Percentiles rank a stretch among this genome's conserved stretches.
These are phyloP conservation scores for Cordilura impudica DNA, from an alignment of 2,888 invertebrate species.

Conservation along the genomic window DNA sequence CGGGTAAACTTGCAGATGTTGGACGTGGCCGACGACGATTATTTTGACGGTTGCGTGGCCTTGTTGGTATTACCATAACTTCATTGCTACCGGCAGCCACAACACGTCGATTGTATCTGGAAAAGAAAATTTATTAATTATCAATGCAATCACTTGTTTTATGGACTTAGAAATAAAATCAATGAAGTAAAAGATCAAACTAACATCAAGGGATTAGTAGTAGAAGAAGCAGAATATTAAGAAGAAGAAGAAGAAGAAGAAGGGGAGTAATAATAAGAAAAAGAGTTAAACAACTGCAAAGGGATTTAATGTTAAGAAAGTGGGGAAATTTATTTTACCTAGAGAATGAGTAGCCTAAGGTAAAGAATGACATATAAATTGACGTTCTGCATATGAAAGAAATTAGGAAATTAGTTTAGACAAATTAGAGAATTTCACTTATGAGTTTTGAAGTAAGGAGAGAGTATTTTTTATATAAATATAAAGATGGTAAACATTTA, in stretches of 20 bases:
- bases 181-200: not conserved
- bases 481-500: no score
- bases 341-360: not conserved
- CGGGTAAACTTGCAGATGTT: slow-evolving; percentile 58
- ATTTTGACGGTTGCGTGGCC: slow-evolving; percentile 54
- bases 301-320: not conserved
- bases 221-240: not conserved
- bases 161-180: no score
- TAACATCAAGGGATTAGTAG: no score
- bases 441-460: not conserved
- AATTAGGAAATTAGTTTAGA: no score
- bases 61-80: slow-evolving; percentile 70
- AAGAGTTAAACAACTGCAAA: no score
- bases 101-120: slow-evolving; percentile 71
- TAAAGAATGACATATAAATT: not conserved
- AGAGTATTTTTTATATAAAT: not conserved
- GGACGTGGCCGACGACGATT: slow-evolving; percentile 58
- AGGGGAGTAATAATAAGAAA: no score
- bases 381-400: not conserved
- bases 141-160: no score
- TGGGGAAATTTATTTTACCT: not conserved
- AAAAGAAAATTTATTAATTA: slow-evolving; percentile 26
- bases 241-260: no score
- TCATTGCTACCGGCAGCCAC: slow-evolving; percentile 72
- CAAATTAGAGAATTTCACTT: no score